Percentiles rank a stretch among this genome's conserved stretches.
These are phyloP conservation scores for Parus major DNA, from an alignment of 2,113 vertebrate species.

Conservation along the genomic window DNA sequence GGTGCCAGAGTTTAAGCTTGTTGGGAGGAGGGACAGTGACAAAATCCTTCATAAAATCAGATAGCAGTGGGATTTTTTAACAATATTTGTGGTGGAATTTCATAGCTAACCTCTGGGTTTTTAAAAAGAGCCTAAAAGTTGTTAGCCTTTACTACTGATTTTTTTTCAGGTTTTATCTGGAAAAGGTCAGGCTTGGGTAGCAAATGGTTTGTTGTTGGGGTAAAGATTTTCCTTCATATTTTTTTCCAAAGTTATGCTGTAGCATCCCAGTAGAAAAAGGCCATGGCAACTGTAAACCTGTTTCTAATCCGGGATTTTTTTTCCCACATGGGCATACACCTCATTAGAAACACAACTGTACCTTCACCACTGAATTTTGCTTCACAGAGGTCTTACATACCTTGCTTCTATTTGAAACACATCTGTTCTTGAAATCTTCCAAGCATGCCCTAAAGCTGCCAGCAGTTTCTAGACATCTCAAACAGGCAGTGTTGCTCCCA, in stretches of 20 bases:
- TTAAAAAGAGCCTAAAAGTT: neutral
- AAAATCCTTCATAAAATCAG: neutral
- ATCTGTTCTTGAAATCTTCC: neutral
- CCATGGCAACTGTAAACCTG: neutral
- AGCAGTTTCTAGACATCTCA: neutral
- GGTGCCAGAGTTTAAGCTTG: neutral
- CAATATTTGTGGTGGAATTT: neutral
- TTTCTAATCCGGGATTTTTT: neutral
- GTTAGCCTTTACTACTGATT: neutral
- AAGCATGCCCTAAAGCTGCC: neutral
- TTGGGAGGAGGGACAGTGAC: neutral
- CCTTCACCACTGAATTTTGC: neutral
- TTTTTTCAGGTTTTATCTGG: neutral
- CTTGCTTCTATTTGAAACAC: neutral
- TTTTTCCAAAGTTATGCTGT: neutral
- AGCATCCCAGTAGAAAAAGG: neutral
- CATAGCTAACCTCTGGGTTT: neutral
- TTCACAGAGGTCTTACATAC: neutral
- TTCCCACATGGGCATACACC: neutral
- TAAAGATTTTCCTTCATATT: neutral
- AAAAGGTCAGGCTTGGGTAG: neutral
- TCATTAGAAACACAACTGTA: neutral
- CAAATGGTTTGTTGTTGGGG: neutral
- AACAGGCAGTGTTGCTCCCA: rapidly evolving
- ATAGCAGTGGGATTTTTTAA: neutral